phyloP scores from a whole-genome alignment of 2,797 vertebrate genomes.

The Danio choprae region DNA sequence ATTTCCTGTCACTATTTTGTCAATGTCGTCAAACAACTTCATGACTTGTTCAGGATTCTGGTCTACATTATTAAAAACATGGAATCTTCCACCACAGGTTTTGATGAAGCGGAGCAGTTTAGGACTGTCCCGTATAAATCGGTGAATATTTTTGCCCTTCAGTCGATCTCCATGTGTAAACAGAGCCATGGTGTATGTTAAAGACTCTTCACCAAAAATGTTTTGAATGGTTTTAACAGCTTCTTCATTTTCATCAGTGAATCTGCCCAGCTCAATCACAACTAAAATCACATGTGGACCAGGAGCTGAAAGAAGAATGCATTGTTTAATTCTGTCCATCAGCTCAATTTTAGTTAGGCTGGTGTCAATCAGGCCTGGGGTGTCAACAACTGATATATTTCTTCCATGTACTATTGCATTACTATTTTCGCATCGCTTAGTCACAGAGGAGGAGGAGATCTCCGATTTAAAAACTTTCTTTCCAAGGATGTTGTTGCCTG shows the following conservation, averaged over 20 bases:
- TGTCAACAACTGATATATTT: constrained; percentile 27
- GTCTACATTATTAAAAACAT: constrained; percentile 31
- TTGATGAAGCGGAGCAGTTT: constrained; percentile 11
- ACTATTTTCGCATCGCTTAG: constrained; percentile 12
- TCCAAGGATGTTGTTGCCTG: constrained; percentile 32
- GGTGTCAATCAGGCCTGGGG: constrained; percentile 38
- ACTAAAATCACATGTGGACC: constrained; percentile 37
- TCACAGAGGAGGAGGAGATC: constrained; percentile 24
- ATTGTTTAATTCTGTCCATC: neutral
- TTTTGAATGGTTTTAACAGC: neutral
- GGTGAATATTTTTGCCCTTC: constrained; percentile 24
- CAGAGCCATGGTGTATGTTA: neutral
- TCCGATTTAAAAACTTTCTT: neutral
- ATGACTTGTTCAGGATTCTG: neutral
- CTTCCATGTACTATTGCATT: neutral
- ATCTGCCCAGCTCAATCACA: constrained; percentile 7
- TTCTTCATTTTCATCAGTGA: neutral
- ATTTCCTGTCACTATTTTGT: constrained; percentile 8
- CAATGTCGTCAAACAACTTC: constrained; percentile 6
- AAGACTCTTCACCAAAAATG: neutral
- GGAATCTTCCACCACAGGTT: neutral
- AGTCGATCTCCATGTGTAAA: constrained; percentile 26
- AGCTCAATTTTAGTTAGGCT: neutral
- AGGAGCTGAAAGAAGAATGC: constrained; percentile 18
- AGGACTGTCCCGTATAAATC: neutral